These are phyloP conservation scores for Anthophora plumipes DNA, from an alignment of 2,888 invertebrate species.

Conservation along the genomic window DNA sequence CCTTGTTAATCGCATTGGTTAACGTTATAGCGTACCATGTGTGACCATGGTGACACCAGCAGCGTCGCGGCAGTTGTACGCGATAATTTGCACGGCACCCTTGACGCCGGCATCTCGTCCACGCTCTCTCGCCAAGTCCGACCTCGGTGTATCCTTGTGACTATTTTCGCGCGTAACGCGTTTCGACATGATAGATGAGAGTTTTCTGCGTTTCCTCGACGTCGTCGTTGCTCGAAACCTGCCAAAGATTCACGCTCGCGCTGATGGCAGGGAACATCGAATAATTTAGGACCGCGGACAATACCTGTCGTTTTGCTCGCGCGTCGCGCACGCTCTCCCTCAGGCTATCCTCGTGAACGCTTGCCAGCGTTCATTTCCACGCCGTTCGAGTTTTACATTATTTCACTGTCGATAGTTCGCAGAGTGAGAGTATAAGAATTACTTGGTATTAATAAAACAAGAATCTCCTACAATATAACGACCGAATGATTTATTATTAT, in stretches of 20 bases:
- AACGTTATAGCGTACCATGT: no score
- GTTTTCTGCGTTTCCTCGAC: conserved; percentile 80
- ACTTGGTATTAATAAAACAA: no score
- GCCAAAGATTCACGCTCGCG: conserved; percentile 71
- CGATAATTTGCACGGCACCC: conserved; percentile 56
- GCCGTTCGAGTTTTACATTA: background rate
- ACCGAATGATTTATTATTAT: no score
- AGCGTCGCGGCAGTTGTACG: background rate
- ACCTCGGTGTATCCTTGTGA: conserved; percentile 80
- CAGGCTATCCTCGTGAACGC: conserved; percentile 16
- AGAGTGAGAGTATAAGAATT: no score
- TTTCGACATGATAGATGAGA: conserved; percentile 83
- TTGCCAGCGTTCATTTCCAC: conserved; percentile 31
- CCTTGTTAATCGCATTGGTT: no score
- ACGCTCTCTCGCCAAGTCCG: conserved; percentile 68
- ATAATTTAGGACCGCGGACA: conserved; percentile 77
- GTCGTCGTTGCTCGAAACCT: conserved; percentile 67
- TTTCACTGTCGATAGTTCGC: no score
- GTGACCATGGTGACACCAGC: conserved; percentile 38
- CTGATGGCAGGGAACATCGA: conserved; percentile 63
- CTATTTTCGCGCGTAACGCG: conserved; percentile 80
- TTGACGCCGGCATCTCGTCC: conserved; percentile 45
- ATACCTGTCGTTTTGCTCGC: conserved; percentile 63
- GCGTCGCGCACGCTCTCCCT: background rate
- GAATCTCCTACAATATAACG: no score